Evolutionary conservation across 2,888 invertebrate species (phyloP).

Genomic region (Thereva unica): DNA sequence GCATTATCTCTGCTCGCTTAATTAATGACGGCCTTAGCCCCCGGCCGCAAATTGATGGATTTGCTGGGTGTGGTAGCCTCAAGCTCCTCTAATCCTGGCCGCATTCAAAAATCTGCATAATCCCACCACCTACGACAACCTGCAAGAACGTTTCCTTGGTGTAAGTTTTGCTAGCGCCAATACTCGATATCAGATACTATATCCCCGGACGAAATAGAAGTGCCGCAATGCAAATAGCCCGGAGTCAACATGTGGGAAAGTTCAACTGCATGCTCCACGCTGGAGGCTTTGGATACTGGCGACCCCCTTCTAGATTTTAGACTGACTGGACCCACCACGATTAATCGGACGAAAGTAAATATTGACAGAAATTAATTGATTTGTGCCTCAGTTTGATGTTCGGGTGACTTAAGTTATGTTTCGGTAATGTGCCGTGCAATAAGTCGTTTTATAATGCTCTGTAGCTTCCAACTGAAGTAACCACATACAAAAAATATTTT

Average conservation of each 20-base stretch:
- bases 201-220: no score
- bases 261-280: no score
- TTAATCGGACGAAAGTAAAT: slow-evolving; percentile 21
- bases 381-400: slow-evolving; percentile 22
- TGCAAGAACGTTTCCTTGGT: background rate
- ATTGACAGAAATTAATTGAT: slow-evolving; percentile 34
- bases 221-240: no score
- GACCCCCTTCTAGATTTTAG: no score
- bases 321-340: slow-evolving; percentile 2
- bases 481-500: no score
- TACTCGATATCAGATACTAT: no score
- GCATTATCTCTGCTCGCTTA: slow-evolving; percentile 40
- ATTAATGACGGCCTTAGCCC: slow-evolving; percentile 38
- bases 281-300: no score
- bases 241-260: no score
- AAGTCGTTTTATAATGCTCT: no score
- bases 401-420: slow-evolving; percentile 18
- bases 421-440: slow-evolving; percentile 6
- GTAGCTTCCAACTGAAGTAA: no score
- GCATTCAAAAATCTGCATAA: no score
- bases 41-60: slow-evolving; percentile 27
- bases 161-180: no score
- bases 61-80: slow-evolving; percentile 12
- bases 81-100: background rate
- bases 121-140: background rate